Conservation (phyloP, 2,113 vertebrate species). For the Passerina amoena region DNA sequence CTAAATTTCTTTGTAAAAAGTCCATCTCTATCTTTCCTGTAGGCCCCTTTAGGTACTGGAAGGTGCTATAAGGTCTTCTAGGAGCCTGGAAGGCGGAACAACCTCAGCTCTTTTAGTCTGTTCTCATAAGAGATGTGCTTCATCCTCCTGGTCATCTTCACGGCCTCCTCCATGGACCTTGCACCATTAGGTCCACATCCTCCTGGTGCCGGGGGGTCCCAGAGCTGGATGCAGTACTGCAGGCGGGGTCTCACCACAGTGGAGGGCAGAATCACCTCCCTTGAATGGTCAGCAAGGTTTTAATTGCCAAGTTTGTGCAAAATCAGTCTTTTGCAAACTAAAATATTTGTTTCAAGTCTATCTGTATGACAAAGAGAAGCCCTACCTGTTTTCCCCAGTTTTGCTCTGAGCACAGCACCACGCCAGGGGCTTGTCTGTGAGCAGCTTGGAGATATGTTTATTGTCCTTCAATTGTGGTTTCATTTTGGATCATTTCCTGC, state of each 20-base stretch:
- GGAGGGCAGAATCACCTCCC: not conserved
- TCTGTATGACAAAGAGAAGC: not conserved
- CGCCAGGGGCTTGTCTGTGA: accelerated
- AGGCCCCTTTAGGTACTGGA: not conserved
- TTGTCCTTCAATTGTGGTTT: not conserved
- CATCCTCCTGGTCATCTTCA: not conserved
- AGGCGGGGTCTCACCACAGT: accelerated
- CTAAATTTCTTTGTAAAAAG: not conserved
- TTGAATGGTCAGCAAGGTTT: not conserved
- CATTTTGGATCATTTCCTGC: not conserved
- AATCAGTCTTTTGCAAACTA: not conserved
- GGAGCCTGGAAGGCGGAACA: not conserved
- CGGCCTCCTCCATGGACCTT: not conserved
- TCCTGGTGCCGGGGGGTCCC: not conserved
- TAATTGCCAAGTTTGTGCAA: not conserved
- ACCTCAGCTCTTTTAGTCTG: not conserved
- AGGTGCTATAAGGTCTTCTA: not conserved
- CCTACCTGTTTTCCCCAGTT: accelerated
- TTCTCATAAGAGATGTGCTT: not conserved
- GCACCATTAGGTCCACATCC: not conserved
- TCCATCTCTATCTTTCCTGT: not conserved
- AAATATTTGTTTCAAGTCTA: not conserved
- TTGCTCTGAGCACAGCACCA: not conserved
- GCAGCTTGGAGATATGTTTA: not conserved
- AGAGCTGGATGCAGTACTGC: not conserved